Conservation (phyloP, 2,797 vertebrate species). For the Prionace glauca region DNA sequence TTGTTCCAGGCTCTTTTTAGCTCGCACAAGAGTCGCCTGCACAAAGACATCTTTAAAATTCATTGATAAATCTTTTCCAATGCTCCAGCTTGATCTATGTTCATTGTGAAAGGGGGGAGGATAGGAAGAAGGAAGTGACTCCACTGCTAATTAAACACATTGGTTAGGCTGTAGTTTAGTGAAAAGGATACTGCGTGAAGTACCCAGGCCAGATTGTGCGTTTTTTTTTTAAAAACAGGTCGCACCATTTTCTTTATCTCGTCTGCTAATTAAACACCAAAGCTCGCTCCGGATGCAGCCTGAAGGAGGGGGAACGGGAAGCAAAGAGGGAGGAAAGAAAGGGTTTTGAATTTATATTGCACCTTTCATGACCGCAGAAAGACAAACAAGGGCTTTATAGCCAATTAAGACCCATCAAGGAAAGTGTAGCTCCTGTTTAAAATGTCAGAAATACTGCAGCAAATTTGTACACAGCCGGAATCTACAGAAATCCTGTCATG, state of each 20-base stretch:
- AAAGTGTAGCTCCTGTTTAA: background rate
- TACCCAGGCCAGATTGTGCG: background rate
- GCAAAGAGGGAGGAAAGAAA: background rate
- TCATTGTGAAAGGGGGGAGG: background rate
- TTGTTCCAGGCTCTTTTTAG: constrained; percentile 27
- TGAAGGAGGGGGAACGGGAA: background rate
- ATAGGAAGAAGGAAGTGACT: background rate
- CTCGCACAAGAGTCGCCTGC: too few relatives aligned
- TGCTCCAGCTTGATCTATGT: background rate
- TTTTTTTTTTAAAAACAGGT: constrained; percentile 5
- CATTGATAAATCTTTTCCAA: constrained; percentile 13
- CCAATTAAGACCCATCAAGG: background rate
- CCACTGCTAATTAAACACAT: constrained; percentile 13
- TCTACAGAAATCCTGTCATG: background rate
- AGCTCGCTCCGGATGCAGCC: background rate
- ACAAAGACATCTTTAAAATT: constrained; percentile 4
- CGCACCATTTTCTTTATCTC: background rate
- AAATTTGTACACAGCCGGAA: background rate
- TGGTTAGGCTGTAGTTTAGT: background rate
- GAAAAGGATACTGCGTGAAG: background rate
- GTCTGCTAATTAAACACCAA: background rate
- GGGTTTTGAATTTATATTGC: background rate
- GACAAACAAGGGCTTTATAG: background rate
- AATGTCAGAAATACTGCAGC: background rate
- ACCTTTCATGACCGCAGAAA: background rate